phyloP scores from a whole-genome alignment of 2,113 vertebrate species.

The Siniperca chuatsi region DNA sequence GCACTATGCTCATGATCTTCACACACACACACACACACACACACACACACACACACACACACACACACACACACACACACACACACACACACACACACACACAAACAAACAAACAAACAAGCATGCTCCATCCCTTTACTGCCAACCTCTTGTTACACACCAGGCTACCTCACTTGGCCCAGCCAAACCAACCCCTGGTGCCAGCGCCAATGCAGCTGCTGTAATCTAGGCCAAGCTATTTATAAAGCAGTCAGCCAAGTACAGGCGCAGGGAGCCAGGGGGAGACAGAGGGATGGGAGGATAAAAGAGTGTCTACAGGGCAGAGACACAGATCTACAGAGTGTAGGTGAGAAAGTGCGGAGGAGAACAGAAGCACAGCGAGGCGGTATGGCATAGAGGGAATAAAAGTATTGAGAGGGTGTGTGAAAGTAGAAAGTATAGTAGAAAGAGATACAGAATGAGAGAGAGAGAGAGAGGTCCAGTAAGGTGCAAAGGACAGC shows the following conservation, averaged over 20 bases:
- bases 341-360: conserved; percentile 55
- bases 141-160: conserved; percentile 54
- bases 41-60: conserved; percentile 3
- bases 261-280: conserved; percentile 68
- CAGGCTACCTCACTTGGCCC: conserved; percentile 69
- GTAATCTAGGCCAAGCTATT: conserved; percentile 88
- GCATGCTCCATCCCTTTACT: conserved; percentile 4
- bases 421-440: conserved; percentile 33
- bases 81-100: too few species aligned
- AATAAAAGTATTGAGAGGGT: conserved; percentile 27
- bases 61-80: not conserved
- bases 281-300: conserved; percentile 70
- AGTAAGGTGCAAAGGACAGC: conserved; percentile 40
- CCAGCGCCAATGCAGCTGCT: conserved; percentile 84
- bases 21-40: not conserved
- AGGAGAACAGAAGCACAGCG: conserved; percentile 21
- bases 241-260: conserved; percentile 81
- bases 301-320: conserved; percentile 70
- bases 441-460: not conserved
- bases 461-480: not conserved
- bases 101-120: conserved; percentile 12
- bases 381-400: conserved; percentile 5
- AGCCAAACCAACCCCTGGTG: conserved; percentile 71
- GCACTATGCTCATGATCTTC: conserved; percentile 27
- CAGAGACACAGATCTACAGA: conserved; percentile 59